Evolutionary conservation across 2,797 vertebrate species (phyloP).

Genomic region (Sebastes oblongus): DNA sequence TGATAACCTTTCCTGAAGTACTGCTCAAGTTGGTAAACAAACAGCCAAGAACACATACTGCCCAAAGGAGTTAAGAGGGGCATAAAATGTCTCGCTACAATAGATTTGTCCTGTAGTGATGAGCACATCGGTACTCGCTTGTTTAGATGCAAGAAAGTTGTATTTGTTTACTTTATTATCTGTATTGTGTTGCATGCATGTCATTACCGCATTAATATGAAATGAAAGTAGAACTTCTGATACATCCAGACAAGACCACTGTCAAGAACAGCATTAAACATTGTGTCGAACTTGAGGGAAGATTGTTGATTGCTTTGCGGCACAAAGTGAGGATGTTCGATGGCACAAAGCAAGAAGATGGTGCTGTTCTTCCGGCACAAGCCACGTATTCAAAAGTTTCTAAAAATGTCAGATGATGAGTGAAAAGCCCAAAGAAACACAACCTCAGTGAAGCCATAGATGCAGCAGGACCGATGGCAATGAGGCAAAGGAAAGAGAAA

Average conservation of each 20-base stretch:
- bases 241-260: not conserved
- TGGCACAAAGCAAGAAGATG: not conserved
- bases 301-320: not conserved
- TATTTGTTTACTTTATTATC: not conserved
- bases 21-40: constrained; percentile 21
- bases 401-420: not conserved
- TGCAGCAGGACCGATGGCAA: not conserved
- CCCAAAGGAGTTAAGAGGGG: not conserved
- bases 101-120: constrained; percentile 26
- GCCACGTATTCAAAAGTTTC: not conserved
- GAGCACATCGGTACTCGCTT: constrained; percentile 21
- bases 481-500: not conserved
- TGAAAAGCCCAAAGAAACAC: not conserved
- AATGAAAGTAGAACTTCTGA: not conserved
- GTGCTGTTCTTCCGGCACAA: not conserved
- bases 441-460: not conserved
- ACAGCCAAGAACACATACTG: constrained; percentile 25
- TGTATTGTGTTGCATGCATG: not conserved
- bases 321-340: not conserved
- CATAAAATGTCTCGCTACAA: constrained; percentile 13
- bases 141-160: not conserved
- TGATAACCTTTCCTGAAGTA: not conserved
- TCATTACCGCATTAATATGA: not conserved
- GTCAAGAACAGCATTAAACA: not conserved
- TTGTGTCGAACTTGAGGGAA: not conserved